Percentiles rank a stretch among this genome's conserved stretches.
Evolutionary conservation across 2,888 invertebrate genomes (phyloP).

Genomic region (Margaritifera margaritifera): DNA sequence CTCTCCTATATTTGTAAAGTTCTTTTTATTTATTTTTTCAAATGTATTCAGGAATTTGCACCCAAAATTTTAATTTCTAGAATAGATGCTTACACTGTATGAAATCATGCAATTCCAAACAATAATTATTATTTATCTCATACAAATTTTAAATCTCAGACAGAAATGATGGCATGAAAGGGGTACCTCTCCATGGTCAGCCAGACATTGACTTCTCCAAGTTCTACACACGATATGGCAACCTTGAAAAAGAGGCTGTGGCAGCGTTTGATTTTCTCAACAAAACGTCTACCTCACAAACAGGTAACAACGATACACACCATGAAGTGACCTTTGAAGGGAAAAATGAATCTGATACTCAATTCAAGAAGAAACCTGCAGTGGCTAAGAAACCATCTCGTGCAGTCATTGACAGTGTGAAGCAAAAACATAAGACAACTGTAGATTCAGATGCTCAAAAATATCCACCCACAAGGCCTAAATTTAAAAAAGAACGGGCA

Average conservation of each 20-base stretch:
- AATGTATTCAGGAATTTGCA: no score
- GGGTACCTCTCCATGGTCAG: constrained; percentile 13
- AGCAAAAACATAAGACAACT: no score
- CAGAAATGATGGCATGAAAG: constrained; percentile 28
- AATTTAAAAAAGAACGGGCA: no score
- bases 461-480: no score
- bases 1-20: no score
- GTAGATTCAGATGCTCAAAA: no score
- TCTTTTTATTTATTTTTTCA: no score
- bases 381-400: not conserved
- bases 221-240: constrained; percentile 52
- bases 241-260: constrained; percentile 58
- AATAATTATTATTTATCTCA: not conserved
- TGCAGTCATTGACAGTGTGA: not conserved
- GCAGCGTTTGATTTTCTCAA: constrained; percentile 62
- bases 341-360: not conserved
- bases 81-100: not conserved
- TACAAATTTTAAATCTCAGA: constrained; percentile 30
- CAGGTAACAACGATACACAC: no score
- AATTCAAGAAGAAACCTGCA: not conserved
- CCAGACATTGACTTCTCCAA: constrained; percentile 47
- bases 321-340: not conserved
- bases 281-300: constrained; percentile 43
- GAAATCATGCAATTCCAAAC: not conserved
- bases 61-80: no score